These are phyloP conservation scores for Bambusicola thoracicus DNA, from an alignment of 2,113 vertebrate species.

Conservation along the genomic window DNA sequence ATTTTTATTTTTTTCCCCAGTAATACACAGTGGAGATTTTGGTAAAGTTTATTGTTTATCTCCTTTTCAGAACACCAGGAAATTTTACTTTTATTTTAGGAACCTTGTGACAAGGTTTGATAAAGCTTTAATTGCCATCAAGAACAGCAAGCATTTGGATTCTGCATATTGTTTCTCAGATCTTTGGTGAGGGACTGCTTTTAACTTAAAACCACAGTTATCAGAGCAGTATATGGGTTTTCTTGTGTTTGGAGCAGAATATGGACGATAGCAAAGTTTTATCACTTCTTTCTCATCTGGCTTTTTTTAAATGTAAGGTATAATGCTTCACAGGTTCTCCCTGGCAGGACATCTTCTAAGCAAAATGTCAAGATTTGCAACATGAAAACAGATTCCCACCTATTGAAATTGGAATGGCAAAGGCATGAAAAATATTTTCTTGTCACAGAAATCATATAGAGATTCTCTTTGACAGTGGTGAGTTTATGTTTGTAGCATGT, in stretches of 20 bases:
- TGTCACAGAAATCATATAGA: neutral
- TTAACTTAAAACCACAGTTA: neutral
- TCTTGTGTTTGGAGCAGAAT: neutral
- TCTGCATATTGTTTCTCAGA: neutral
- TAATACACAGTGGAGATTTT: neutral
- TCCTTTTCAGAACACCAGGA: neutral
- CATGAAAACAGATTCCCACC: neutral
- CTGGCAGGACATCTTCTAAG: neutral
- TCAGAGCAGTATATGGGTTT: neutral
- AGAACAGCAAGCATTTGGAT: neutral
- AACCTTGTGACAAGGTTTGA: neutral
- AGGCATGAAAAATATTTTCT: constrained; percentile 14
- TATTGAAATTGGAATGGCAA: neutral
- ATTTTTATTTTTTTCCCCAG: neutral
- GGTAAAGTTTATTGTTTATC: neutral
- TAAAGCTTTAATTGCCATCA: constrained; percentile 11
- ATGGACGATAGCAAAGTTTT: neutral
- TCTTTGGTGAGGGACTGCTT: neutral
- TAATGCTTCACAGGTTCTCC: neutral
- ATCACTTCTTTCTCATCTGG: neutral
- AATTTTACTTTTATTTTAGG: constrained; percentile 8
- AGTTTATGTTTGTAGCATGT: neutral
- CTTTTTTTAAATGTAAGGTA: neutral
- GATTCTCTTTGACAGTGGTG: neutral
- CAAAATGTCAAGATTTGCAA: constrained; percentile 35